Conservation (phyloP, 2,888 invertebrate genomes). For the Margaritifera margaritifera region DNA sequence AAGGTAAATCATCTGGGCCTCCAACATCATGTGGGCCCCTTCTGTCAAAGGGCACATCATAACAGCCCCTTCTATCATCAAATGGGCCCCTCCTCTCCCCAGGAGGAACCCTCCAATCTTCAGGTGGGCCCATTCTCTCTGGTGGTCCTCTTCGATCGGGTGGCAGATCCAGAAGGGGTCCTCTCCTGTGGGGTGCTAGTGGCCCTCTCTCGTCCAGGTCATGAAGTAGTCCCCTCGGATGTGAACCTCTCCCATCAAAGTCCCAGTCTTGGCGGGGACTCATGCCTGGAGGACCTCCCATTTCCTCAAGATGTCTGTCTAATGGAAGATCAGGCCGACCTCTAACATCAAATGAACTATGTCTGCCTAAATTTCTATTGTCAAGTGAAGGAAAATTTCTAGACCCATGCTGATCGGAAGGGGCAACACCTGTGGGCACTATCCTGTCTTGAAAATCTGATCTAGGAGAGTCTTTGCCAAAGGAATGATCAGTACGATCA, state of each 20-base stretch:
- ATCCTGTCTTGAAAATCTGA: too few relatives aligned
- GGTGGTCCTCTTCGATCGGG: constrained; percentile 8
- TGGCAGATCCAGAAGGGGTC: constrained; percentile 8
- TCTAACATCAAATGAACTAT: constrained; percentile 5
- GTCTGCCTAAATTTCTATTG: too few relatives aligned
- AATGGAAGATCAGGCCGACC: constrained; percentile 7
- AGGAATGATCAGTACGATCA: too few relatives aligned
- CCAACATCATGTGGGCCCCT: constrained; percentile 7
- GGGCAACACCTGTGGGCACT: too few relatives aligned
- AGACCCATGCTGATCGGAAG: too few relatives aligned
- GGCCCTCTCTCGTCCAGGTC: constrained; percentile 21
- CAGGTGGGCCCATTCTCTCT: constrained; percentile 1
- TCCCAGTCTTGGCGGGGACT: constrained; percentile 22
- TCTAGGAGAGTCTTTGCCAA: too few relatives aligned
- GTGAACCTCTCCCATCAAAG: constrained; percentile 18
- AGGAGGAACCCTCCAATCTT: constrained; percentile 8
- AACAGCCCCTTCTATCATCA: not conserved
- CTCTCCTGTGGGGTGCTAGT: constrained; percentile 3
- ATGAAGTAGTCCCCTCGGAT: constrained; percentile 8
- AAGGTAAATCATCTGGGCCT: constrained; percentile 1
- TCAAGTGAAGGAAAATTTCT: too few relatives aligned
- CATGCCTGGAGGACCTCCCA: constrained; percentile 2
- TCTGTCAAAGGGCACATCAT: constrained; percentile 4
- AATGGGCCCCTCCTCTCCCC: constrained; percentile 6
- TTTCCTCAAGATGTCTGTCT: not conserved